Evolutionary conservation across 1,140 invertebrate species (phyloP), one percentile per base, ranked within the genome.

Genomic region (Drosophila varians): DNA sequence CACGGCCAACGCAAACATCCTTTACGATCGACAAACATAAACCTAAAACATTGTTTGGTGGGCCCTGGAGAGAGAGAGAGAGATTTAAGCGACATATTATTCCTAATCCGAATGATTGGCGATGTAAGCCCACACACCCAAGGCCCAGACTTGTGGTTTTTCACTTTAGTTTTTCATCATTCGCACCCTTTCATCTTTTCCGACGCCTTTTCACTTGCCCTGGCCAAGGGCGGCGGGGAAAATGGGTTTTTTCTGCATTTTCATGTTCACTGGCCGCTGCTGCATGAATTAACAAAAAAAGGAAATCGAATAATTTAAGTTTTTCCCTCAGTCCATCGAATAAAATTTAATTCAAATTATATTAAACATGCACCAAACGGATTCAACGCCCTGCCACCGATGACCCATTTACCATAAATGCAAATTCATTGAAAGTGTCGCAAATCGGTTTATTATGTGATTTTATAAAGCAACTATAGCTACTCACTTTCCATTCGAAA

Each of bases 201-300:
- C 79, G 79, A 79, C 71, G 69, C 49, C 62, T 72, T 83, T 83
- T 84, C 80, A 84, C 79, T 71, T 56, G 64, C 14, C n/a, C 52
- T 48, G 56, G 23, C n/a, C n/a, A 42, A 76, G 43, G 49, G 56
- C 46, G 58, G 57, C 31, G 52, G 54, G 51, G 18, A 72, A 72
- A 53, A 18, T 36, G 8, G 9, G 16, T 9, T 42, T 31, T 64
- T 66, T 72, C 47, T 18, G 54, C 69, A 71, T 43, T 71, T 72
- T 71, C 64, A 70, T 70, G 64, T 70, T 69, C 52, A 70, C 69
- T 60, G 49, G 42, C 42, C 40, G 19, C 31, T 31, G 25, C 12
- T 52, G 26, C 47, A 60, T 72, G 47, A 71, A 60, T 72, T 62
- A 45, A 61, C 68, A 77, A 45, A 57, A 64, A 40, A 48, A 40